Conservation (phyloP, 2,888 invertebrate species). For the Lacanobia wlatinum region DNA sequence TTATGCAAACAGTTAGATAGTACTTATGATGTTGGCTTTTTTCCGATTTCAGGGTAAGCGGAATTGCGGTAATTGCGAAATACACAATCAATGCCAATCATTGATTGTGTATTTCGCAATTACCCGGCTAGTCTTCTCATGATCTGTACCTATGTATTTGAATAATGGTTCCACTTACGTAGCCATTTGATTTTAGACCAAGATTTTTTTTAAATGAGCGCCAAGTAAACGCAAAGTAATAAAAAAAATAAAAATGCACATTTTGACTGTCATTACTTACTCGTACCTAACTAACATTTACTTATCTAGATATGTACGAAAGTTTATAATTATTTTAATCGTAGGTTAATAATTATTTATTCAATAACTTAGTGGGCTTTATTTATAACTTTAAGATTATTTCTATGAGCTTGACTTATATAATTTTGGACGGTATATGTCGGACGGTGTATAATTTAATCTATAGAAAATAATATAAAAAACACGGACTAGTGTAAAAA, state of each 20-base stretch:
- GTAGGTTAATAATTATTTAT: constrained; percentile 11
- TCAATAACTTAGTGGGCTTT: not conserved
- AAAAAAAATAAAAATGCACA: constrained; percentile 11
- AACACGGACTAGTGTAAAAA: not conserved
- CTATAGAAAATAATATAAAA: not conserved
- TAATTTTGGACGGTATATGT: constrained; percentile 6
- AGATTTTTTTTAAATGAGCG: not conserved
- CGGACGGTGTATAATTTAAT: not conserved
- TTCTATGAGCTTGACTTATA: not conserved
- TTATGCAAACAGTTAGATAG: no score
- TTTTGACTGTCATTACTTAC: constrained; percentile 8
- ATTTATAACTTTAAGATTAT: no score
- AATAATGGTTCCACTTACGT: no score
- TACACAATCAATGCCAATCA: no score
- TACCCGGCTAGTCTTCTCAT: not conserved
- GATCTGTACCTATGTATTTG: not conserved
- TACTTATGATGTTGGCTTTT: no score
- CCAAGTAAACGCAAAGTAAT: no score
- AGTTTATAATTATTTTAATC: constrained; percentile 12
- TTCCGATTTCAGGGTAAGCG: no score
- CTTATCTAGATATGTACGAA: not conserved
- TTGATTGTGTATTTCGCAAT: no score
- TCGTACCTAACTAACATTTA: not conserved
- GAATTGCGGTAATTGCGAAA: no score
- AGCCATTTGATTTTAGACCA: no score